Evolutionary conservation across 2,888 invertebrate genomes (phyloP).

Genomic region (Tribolium freemani): DNA sequence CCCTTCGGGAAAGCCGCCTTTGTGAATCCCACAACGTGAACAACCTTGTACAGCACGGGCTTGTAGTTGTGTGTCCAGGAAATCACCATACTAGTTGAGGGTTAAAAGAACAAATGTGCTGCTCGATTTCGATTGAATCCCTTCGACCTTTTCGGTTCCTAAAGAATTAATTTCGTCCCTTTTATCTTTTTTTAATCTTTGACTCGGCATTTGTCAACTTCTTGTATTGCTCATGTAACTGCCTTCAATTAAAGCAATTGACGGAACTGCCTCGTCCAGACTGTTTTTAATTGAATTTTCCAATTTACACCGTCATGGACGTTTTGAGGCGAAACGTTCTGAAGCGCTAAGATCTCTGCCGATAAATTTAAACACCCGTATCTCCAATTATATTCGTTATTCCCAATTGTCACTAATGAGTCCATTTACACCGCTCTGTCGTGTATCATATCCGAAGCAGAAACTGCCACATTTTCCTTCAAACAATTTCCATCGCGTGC

Average conservation of each 20-base stretch:
- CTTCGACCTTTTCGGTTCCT: too few relatives aligned
- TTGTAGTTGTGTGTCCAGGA: too few relatives aligned
- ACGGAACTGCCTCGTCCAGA: slow-evolving; percentile 32
- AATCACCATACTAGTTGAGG: too few relatives aligned
- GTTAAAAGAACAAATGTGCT: too few relatives aligned
- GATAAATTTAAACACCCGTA: slow-evolving; percentile 38
- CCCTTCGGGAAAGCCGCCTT: too few relatives aligned
- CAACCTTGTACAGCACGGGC: too few relatives aligned
- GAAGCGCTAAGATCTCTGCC: slow-evolving; percentile 33
- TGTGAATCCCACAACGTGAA: too few relatives aligned
- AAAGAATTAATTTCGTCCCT: slow-evolving; percentile 12
- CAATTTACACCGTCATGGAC: slow-evolving; percentile 41
- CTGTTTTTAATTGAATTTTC: slow-evolving; percentile 42
- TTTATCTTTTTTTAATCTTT: slow-evolving; percentile 14
- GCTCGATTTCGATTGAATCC: too few relatives aligned
- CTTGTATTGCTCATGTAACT: slow-evolving; percentile 6
- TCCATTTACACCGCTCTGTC: slow-evolving; percentile 4
- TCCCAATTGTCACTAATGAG: slow-evolving; percentile 36
- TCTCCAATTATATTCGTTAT: slow-evolving; percentile 40
- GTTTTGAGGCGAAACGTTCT: slow-evolving; percentile 30
- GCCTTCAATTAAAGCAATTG: slow-evolving; percentile 40
- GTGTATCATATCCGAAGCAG: slow-evolving; percentile 12
- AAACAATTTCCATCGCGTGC: slow-evolving; percentile 16
- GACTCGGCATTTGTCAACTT: slow-evolving; percentile 5
- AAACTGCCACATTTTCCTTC: too few relatives aligned